Evolutionary conservation across 2,888 invertebrate genomes (phyloP), one percentile per base, ranked within the genome.

Genomic region (Calliscelio sp.): DNA sequence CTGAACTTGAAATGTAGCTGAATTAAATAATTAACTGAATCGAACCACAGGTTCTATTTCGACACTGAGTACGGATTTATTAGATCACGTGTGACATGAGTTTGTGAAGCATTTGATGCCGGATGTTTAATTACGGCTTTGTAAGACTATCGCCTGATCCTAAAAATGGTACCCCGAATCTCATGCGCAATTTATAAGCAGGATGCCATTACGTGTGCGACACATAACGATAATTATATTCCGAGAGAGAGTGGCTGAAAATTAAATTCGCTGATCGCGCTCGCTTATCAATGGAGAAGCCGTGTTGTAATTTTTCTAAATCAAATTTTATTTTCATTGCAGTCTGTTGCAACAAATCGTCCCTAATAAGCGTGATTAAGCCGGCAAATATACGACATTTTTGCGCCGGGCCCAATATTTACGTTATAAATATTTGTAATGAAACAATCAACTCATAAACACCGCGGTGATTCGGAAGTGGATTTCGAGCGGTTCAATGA

Each of bases 361-460:
- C 70, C 5, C 51, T 61, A 61, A 49, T 51, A 49, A 63, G 53
- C 16, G 74, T 38, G 18, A 73, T 61, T 74, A 55, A 8, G 16
- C 18, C 24, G 28, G 2, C 59, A 11, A 46, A 57, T 20, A 10
- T 32, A 71, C 41, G 20, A 11, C 32, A 32, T 57, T 44, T 46
- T 59, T 71, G 22, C 32, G 59, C 28, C n/a, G n/a, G n/a, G 55
- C 28, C 4, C 32, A 28, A 57, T 75, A 57, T 66, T 75, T 75
- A 35, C 59, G 35, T 61, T 70, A 57, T 61, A 79, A 71, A 79
- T 79, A 71, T 71, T 79, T 79, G 63, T 65, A 65, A 71, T 51
- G 73, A 57, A 65, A 66, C 80, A 80, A 80, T 80, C 73, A 70
- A 41, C 73, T 49, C 59, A 20, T 70, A 70, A 70, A 78, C 53